These are phyloP conservation scores for Erythrocercus mccallii DNA, from an alignment of 2,113 vertebrate genomes.

Conservation along the genomic window DNA sequence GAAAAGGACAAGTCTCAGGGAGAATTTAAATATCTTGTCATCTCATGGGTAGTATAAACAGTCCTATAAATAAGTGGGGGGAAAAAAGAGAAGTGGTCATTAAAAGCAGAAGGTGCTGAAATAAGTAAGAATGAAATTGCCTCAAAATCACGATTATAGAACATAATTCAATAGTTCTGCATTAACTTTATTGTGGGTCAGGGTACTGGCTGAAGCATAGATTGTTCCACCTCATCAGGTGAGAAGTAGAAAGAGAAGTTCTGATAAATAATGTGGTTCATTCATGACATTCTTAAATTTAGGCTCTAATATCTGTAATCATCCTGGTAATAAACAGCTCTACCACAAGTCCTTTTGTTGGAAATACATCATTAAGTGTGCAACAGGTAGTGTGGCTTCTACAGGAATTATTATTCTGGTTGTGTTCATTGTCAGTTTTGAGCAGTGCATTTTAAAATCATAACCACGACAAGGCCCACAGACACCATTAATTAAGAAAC, in stretches of 20 bases:
- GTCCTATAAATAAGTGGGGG: not conserved
- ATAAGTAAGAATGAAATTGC: not conserved
- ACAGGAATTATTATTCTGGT: not conserved
- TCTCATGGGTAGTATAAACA: not conserved
- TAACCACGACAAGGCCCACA: not conserved
- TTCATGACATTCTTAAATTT: not conserved
- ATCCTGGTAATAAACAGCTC: not conserved
- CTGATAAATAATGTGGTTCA: not conserved
- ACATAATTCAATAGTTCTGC: not conserved
- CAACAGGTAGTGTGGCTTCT: not conserved
- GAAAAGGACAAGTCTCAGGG: not conserved
- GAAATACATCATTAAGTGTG: not conserved
- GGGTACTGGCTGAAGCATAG: not conserved
- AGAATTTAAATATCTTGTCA: not conserved
- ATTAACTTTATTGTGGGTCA: not conserved
- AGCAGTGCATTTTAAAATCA: not conserved
- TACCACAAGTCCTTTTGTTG: not conserved
- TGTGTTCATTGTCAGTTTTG: not conserved
- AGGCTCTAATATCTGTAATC: not conserved
- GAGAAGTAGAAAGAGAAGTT: accelerated
- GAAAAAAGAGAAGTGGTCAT: not conserved
- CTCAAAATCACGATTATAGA: not conserved
- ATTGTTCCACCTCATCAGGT: not conserved
- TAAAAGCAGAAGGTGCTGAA: not conserved
- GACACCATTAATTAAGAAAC: not conserved